phyloP scores from a whole-genome alignment of 2,797 vertebrate genomes.

The Crenuchus spilurus region DNA sequence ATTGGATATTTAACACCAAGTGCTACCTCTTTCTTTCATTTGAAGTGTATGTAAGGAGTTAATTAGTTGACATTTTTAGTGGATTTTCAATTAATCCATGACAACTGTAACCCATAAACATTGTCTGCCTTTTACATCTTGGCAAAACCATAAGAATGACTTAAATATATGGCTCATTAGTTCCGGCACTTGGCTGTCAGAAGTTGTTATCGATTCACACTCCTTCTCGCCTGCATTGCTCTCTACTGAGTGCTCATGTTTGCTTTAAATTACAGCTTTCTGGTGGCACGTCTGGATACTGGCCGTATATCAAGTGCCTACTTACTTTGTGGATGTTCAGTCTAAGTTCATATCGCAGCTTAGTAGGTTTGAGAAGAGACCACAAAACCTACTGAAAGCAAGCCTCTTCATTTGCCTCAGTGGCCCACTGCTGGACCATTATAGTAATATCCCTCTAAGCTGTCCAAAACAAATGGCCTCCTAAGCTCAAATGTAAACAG shows the following conservation, averaged over 20 bases:
- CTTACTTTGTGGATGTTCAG: constrained; percentile 42
- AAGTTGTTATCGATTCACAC: constrained; percentile 71
- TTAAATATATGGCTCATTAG: constrained; percentile 78
- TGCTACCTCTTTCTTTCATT: constrained; percentile 39
- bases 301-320: constrained; percentile 64
- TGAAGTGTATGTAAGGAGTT: constrained; percentile 63
- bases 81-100: constrained; percentile 76
- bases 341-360: constrained; percentile 16
- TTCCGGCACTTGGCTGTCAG: constrained; percentile 74
- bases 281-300: constrained; percentile 60
- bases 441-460: constrained; percentile 50
- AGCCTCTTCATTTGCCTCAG: constrained; percentile 48
- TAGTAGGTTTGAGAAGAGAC: constrained; percentile 17
- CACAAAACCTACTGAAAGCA: constrained; percentile 46
- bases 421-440: constrained; percentile 49
- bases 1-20: constrained; percentile 48
- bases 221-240: constrained; percentile 64
- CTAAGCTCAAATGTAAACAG: constrained; percentile 58
- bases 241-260: constrained; percentile 65
- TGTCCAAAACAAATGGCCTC: constrained; percentile 58
- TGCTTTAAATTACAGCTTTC: constrained; percentile 72
- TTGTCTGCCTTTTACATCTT: constrained; percentile 59
- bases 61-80: constrained; percentile 77
- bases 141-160: constrained; percentile 65
- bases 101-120: constrained; percentile 70